Percentiles rank a stretch among this genome's conserved stretches.
phyloP scores from a whole-genome alignment of 2,888 invertebrate species.

The Amphipyra tragopoginis region DNA sequence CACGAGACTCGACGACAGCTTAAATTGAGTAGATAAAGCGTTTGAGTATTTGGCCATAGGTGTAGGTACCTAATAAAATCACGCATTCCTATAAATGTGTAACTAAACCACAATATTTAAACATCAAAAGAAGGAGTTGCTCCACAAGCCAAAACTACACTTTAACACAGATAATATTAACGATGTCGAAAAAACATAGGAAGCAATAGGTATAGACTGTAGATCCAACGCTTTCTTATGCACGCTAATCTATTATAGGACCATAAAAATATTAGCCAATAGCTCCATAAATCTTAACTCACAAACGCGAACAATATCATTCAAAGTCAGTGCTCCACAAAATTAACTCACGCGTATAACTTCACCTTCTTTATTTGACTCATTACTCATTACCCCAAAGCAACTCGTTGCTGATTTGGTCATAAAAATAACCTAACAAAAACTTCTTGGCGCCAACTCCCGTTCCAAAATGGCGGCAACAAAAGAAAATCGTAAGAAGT shows the following conservation, averaged over 20 bases:
- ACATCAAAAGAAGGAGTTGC: too few species aligned
- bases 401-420: constrained; percentile 73
- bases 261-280: constrained; percentile 14
- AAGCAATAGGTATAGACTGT: constrained; percentile 3
- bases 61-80: too few species aligned
- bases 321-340: constrained; percentile 44
- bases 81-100: too few species aligned
- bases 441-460: constrained; percentile 77
- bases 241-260: constrained; percentile 16
- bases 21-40: too few species aligned
- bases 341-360: constrained; percentile 61
- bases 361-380: constrained; percentile 69
- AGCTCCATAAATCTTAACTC: constrained; percentile 13
- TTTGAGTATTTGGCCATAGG: too few species aligned
- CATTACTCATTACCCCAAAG: constrained; percentile 81
- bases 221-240: constrained; percentile 2
- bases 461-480: constrained; percentile 61
- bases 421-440: constrained; percentile 78
- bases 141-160: too few species aligned
- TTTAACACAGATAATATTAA: neutral
- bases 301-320: constrained; percentile 31
- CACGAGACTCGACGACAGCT: too few species aligned
- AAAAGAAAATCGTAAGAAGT: constrained; percentile 54
- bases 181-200: constrained; percentile 14
- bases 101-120: too few species aligned